phyloP scores from a whole-genome alignment of 1,140 invertebrate genomes.

The Andrena cerasifolii region DNA sequence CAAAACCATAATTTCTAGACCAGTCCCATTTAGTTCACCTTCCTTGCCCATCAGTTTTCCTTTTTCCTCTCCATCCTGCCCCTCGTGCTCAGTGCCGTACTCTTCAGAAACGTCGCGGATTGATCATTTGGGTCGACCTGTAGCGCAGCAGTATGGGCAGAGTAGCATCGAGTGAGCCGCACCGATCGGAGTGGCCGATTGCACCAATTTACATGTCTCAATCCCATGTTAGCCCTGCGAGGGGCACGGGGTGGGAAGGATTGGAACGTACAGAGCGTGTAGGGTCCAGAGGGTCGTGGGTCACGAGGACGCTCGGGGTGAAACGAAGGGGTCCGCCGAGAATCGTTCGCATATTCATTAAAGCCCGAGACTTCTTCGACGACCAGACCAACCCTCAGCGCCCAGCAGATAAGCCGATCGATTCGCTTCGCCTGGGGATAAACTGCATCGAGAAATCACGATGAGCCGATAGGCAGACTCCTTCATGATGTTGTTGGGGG shows the following conservation, averaged over 20 bases:
- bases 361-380: slow-evolving; percentile 38
- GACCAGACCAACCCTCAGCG: slow-evolving; percentile 21
- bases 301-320: slow-evolving; percentile 46
- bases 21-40: too few species aligned
- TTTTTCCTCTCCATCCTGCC: background rate
- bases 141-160: slow-evolving; percentile 65
- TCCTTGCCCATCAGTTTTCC: too few species aligned
- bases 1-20: too few species aligned
- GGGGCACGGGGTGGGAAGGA: slow-evolving; percentile 29
- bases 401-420: slow-evolving; percentile 35
- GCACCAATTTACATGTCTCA: slow-evolving; percentile 82
- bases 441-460: slow-evolving; percentile 8
- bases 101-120: background rate
- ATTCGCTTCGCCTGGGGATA: background rate
- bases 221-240: slow-evolving; percentile 70
- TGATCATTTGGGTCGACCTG: slow-evolving; percentile 63
- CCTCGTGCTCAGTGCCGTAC: background rate
- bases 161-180: slow-evolving; percentile 61
- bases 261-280: slow-evolving; percentile 55
- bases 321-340: slow-evolving; percentile 9
- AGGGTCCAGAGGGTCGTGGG: slow-evolving; percentile 51
- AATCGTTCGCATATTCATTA: slow-evolving; percentile 72
- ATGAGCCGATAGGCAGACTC: background rate
- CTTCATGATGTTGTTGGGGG: background rate
- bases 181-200: slow-evolving; percentile 77